A percentile compares a stretch with the other conserved stretches of the same genome.
phyloP scores from a whole-genome alignment of 2,888 invertebrate species.

The Scaptomyza reducta region DNA sequence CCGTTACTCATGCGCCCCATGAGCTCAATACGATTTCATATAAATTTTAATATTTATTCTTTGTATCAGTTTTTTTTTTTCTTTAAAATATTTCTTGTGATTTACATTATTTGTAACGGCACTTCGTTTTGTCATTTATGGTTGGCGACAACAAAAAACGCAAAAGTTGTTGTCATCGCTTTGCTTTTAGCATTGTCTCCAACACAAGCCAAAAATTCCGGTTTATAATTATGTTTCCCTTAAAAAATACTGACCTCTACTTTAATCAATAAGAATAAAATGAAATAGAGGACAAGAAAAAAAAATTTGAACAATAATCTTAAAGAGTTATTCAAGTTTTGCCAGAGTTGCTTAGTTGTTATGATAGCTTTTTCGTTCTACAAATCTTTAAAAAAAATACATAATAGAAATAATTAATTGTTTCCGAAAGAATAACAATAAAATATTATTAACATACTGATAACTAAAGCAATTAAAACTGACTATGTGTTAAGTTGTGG shows the following conservation, averaged over 20 bases:
- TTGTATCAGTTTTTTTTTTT: constrained; percentile 42
- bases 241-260: constrained; percentile 60
- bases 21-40: constrained; percentile 33
- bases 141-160: constrained; percentile 18
- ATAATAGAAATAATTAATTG: constrained; percentile 3
- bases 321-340: constrained; percentile 25
- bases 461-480: neutral
- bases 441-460: too few relatives aligned
- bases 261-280: constrained; percentile 52
- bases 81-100: constrained; percentile 14
- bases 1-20: constrained; percentile 54
- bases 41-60: constrained; percentile 41
- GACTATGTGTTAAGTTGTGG: neutral
- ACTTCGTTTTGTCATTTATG: constrained; percentile 61
- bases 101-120: constrained; percentile 71
- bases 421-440: neutral
- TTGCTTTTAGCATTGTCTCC: constrained; percentile 21
- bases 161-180: constrained; percentile 38
- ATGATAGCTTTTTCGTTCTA: constrained; percentile 17
- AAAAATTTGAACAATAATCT: constrained; percentile 8
- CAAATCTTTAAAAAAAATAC: neutral
- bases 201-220: constrained; percentile 55
- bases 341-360: constrained; percentile 7
- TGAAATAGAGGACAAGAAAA: constrained; percentile 4
- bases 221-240: constrained; percentile 68